Evolutionary conservation across 2,888 invertebrate species (phyloP).

Genomic region (Drosophila atripex): DNA sequence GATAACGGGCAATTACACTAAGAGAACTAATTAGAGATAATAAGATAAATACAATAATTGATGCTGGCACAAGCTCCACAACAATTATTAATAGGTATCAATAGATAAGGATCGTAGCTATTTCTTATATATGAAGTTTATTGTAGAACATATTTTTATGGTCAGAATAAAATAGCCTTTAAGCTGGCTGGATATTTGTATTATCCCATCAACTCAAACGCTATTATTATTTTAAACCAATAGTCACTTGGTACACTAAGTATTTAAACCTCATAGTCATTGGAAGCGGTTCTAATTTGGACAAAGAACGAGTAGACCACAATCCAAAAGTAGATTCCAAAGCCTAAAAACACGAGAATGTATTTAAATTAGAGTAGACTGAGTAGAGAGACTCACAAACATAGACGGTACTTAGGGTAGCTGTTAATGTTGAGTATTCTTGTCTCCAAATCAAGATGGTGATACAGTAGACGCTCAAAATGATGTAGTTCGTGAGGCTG

Average conservation of each 20-base stretch:
- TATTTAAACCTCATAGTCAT: not conserved
- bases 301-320: conserved; percentile 51
- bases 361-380: not conserved
- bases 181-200: no score
- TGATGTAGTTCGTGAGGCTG: conserved; percentile 37
- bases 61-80: no score
- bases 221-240: not conserved
- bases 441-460: not conserved
- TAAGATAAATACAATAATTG: no score
- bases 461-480: conserved; percentile 7
- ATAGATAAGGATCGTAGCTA: no score
- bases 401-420: not conserved
- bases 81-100: no score
- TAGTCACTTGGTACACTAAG: no score
- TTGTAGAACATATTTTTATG: not conserved
- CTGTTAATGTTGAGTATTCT: fast-evolving
- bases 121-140: not conserved
- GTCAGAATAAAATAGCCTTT: conserved; percentile 1
- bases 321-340: conserved; percentile 46
- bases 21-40: no score
- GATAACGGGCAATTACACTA: no score
- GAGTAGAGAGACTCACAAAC: conserved; percentile 21
- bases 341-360: conserved; percentile 13
- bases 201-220: conserved; percentile 2
- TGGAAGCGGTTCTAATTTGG: not conserved